Conservation (phyloP, 2,797 vertebrate genomes). For the Remorina albescens region DNA sequence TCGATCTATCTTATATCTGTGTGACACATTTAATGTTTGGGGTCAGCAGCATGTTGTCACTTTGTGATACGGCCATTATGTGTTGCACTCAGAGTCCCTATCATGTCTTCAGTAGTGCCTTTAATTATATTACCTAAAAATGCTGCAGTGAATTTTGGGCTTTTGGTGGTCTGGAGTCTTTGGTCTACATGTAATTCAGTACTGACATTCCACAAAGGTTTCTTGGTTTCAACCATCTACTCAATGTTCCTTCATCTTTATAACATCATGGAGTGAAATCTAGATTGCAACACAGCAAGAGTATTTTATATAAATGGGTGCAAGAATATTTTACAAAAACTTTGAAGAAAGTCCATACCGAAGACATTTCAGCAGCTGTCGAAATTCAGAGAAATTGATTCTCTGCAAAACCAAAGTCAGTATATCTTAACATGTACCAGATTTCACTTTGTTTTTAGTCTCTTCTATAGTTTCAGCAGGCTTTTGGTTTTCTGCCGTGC, state of each 20-base stretch:
- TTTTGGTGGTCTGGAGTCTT: too few species aligned
- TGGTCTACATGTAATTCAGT: not conserved
- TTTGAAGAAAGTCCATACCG: not conserved
- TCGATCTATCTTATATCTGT: too few species aligned
- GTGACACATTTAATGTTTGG: not conserved
- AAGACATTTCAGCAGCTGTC: not conserved
- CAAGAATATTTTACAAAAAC: not conserved
- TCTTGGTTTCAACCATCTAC: too few species aligned
- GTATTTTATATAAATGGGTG: not conserved
- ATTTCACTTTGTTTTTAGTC: not conserved
- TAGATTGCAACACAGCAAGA: not conserved
- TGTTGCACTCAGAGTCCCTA: too few species aligned
- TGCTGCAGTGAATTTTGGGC: not conserved
- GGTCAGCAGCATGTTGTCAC: too few species aligned
- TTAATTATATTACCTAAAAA: not conserved
- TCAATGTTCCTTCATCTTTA: not conserved
- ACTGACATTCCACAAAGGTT: too few species aligned
- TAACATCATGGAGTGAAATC: not conserved
- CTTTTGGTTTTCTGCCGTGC: slow-evolving; percentile 33
- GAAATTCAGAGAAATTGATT: not conserved
- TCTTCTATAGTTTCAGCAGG: slow-evolving; percentile 24
- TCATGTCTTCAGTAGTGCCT: not conserved
- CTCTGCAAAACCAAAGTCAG: not conserved
- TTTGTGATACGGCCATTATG: not conserved
- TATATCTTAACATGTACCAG: not conserved